Evolutionary conservation across 1,140 invertebrate genomes (phyloP).

Genomic region (Agraylea sexmaculata): DNA sequence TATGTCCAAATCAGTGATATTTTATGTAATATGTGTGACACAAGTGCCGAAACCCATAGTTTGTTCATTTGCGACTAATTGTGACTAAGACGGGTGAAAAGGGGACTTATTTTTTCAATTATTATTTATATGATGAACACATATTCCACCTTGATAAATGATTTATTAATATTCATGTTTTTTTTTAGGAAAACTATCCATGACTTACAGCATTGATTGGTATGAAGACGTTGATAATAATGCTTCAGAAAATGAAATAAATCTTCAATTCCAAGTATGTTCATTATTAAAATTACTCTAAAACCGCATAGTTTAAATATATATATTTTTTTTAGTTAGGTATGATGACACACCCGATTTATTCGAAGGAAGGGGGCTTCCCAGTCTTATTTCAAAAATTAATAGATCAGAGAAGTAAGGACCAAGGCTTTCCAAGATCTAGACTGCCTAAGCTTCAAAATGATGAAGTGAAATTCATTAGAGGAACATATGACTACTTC

Average conservation of each 20-base stretch:
- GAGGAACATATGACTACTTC: slow-evolving; percentile 48
- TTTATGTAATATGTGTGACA: too few species aligned
- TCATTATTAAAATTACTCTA: too few species aligned
- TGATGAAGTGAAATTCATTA: slow-evolving; percentile 42
- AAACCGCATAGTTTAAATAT: too few species aligned
- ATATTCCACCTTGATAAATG: too few species aligned
- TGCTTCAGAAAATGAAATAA: slow-evolving; percentile 30
- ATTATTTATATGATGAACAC: too few species aligned
- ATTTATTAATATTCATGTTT: too few species aligned
- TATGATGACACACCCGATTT: slow-evolving; percentile 51
- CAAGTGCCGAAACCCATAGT: too few species aligned
- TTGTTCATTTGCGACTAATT: too few species aligned
- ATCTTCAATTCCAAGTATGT: slow-evolving; percentile 28
- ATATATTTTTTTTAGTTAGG: slow-evolving; percentile 29
- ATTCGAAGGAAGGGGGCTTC: slow-evolving; percentile 48
- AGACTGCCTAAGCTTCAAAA: slow-evolving; percentile 44
- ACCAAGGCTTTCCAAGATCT: slow-evolving; percentile 43
- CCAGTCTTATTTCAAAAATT: slow-evolving; percentile 45
- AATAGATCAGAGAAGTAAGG: slow-evolving; percentile 41
- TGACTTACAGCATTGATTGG: slow-evolving; percentile 37
- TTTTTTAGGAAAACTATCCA: slow-evolving; percentile 40
- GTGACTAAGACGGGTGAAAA: too few species aligned
- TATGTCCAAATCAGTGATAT: too few species aligned
- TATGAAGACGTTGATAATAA: slow-evolving; percentile 29
- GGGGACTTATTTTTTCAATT: too few species aligned